These are phyloP conservation scores for Seira ritae DNA, from an alignment of 2,888 invertebrate genomes.

Conservation along the genomic window DNA sequence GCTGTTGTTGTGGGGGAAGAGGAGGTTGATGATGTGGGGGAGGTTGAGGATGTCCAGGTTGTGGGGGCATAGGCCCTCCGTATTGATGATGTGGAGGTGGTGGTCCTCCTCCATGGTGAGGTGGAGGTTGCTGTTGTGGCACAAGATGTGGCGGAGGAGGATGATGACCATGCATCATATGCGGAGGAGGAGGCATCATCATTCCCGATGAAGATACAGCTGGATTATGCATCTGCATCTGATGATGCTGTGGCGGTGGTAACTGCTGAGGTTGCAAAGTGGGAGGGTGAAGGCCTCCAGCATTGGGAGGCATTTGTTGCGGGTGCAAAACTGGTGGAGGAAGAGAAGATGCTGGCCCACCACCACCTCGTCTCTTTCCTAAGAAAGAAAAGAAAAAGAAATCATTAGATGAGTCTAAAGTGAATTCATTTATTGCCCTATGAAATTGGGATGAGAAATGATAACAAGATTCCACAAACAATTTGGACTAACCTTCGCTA, in stretches of 20 bases:
- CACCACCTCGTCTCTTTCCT: conserved; percentile 67
- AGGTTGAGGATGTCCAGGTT: conserved; percentile 30
- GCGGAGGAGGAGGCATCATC: conserved; percentile 73
- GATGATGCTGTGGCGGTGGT: conserved; percentile 74
- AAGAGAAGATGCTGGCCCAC: conserved; percentile 62
- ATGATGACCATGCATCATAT: conserved; percentile 69
- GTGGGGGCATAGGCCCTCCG: conserved; percentile 25
- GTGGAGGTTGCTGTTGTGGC: conserved; percentile 70
- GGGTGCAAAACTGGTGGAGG: conserved; percentile 73
- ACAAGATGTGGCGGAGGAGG: conserved; percentile 71
- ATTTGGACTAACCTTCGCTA: conserved; percentile 74
- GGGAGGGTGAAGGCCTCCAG: conserved; percentile 77
- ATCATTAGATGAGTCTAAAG: not conserved
- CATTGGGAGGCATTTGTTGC: conserved; percentile 74
- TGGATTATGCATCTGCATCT: conserved; percentile 71
- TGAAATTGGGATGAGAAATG: conserved; percentile 3
- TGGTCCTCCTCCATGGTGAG: conserved; percentile 51
- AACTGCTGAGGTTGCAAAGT: conserved; percentile 74
- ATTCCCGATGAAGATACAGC: conserved; percentile 71
- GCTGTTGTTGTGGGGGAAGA: conserved; percentile 72
- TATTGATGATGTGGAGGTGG: conserved; percentile 54
- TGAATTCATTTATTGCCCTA: not conserved
- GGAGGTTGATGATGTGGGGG: conserved; percentile 50
- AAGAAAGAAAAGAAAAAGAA: conserved; percentile 44
- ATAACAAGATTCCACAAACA: conserved; percentile 68